Conservation (phyloP, 2,113 vertebrate species). For the Phalacrocorax carbo region DNA sequence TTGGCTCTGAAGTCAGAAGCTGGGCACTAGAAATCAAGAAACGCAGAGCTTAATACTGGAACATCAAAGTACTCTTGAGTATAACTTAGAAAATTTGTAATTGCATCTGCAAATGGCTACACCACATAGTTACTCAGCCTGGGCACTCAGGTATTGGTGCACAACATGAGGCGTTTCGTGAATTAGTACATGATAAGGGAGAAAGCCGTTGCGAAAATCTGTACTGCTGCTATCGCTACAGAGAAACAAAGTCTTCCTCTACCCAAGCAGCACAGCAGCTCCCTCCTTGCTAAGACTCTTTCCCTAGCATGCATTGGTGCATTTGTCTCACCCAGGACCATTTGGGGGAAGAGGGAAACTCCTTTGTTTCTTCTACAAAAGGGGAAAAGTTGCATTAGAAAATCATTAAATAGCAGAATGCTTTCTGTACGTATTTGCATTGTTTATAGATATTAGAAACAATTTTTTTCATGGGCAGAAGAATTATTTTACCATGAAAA, state of each 20-base stretch:
- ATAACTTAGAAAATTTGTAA: not conserved
- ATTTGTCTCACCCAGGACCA: not conserved
- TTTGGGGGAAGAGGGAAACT: not conserved
- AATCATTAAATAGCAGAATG: not conserved
- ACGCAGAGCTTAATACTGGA: not conserved
- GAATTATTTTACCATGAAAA: not conserved
- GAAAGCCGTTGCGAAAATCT: not conserved
- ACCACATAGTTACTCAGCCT: not conserved
- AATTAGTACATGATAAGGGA: not conserved
- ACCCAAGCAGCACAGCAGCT: not conserved
- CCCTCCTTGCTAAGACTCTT: not conserved
- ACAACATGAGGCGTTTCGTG: not conserved
- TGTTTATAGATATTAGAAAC: not conserved
- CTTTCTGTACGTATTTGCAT: not conserved
- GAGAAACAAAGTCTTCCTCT: not conserved
- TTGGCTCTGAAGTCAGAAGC: not conserved
- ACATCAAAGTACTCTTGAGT: not conserved
- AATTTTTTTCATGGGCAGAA: not conserved
- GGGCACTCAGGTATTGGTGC: not conserved
- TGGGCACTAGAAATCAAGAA: not conserved
- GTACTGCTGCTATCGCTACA: not conserved
- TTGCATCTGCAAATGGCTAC: not conserved
- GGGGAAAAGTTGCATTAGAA: not conserved
- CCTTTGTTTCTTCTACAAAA: not conserved
- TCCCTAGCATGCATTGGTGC: not conserved